Base-by-base conservation (phyloP, 2,888 invertebrate species). In the Patella pellucida region DNA sequence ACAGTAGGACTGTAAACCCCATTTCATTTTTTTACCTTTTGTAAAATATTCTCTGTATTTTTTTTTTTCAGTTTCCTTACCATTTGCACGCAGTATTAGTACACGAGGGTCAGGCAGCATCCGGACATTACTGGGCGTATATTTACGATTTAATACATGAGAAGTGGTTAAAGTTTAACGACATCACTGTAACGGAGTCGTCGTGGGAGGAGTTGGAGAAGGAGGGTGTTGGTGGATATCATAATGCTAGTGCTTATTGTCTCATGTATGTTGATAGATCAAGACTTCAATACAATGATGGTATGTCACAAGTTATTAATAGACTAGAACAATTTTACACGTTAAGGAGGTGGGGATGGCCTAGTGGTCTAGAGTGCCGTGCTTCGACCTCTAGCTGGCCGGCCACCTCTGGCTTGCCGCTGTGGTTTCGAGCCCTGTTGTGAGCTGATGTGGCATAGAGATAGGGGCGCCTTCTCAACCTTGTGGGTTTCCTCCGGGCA, bases 61-160 rank as follows among this genome's bases (percentile, higher is more conserved):
- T 56, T 62, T 41, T 75, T 56, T 81, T 82, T 27, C 84, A 91
- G 90, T 85, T 85, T 75, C 88, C 89, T 7, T 92, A 92, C 84
- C 86, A 89, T 76, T 85, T 92, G 31, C 92, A 92, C 83, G 91
- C 92, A 23, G 92, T 92, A 69, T 83, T 92, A 76, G 92, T 92
- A 7, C 92, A 92, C 79, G 92, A 92, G 81, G 92, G 92, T 27
- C 91, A 92, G 80, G 92, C 92, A 15, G 91, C 91, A 14, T 91
- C 91, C 0, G 92, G 92, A 31, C 92, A 92, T 85, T 92, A 92
- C 86, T 92, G 92, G 92, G 91, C 92, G 2, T 92, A 92, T 82
- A 89, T 92, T 56, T 90, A 88, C 80, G 88, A 91, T 82, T 83
- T 83, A n/a, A 76, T 77, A 5, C 82, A 84, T 41, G 79, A 84